Conservation (phyloP, 2,888 invertebrate genomes). For the Drosophila pseudotakahashii region DNA sequence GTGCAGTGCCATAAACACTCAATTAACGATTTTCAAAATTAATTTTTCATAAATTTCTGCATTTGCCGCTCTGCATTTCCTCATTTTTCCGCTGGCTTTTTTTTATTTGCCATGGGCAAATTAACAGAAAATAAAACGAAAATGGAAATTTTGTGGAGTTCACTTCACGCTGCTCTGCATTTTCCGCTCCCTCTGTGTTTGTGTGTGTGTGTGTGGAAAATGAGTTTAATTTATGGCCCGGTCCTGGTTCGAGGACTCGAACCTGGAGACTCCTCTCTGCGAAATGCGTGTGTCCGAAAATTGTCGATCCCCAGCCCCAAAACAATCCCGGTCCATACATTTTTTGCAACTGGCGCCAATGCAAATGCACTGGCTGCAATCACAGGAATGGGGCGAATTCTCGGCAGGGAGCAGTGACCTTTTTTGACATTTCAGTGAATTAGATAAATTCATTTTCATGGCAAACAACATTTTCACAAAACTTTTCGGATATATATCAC, state of each 20-base stretch:
- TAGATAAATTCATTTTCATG: constrained; percentile 32
- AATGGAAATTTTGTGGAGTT: constrained; percentile 39
- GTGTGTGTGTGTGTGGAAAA: constrained; percentile 60
- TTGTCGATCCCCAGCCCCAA: constrained; percentile 36
- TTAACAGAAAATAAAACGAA: constrained; percentile 74
- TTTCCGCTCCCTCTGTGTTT: constrained; percentile 9
- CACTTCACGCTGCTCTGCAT: constrained; percentile 19
- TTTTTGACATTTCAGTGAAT: constrained; percentile 39
- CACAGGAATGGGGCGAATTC: constrained; percentile 1
- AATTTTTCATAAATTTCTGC: constrained; percentile 79
- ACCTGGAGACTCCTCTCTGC: constrained; percentile 38
- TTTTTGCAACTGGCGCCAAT: constrained; percentile 57
- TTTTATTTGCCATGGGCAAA: constrained; percentile 55
- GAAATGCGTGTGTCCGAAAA: constrained; percentile 51
- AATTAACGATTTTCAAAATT: constrained; percentile 82
- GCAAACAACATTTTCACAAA: constrained; percentile 4
- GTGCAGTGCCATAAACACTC: constrained; percentile 80
- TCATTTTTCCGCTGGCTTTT: constrained; percentile 54
- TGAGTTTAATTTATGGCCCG: constrained; percentile 69
- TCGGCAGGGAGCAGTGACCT: constrained; percentile 32
- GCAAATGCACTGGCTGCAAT: constrained; percentile 51
- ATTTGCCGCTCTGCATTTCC: constrained; percentile 64
- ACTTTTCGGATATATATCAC: constrained; percentile 5
- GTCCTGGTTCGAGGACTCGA: constrained; percentile 38
- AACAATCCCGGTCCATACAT: constrained; percentile 30